Percentiles rank a stretch among this genome's conserved stretches.
phyloP scores from a whole-genome alignment of 2,888 invertebrate genomes.

The Ochropacha duplaris region DNA sequence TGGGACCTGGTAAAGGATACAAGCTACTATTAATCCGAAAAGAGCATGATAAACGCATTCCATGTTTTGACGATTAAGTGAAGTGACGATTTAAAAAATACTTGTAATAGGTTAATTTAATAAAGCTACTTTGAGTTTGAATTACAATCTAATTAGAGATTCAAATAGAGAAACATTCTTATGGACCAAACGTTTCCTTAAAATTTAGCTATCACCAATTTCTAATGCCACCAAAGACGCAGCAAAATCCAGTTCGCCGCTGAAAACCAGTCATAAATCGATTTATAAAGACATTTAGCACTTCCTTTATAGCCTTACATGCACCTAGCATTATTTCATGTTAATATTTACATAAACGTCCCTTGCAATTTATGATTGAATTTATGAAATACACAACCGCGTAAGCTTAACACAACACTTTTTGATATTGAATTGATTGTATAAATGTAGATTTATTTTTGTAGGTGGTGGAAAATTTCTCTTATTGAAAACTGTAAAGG shows the following conservation, averaged over 20 bases:
- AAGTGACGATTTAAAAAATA: no score
- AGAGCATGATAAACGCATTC: no score
- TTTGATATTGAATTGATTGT: neutral
- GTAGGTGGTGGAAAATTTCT: neutral
- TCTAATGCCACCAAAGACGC: conserved; percentile 1
- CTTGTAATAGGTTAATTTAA: no score
- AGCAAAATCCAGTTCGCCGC: conserved; percentile 1
- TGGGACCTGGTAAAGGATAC: no score
- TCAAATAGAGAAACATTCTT: no score
- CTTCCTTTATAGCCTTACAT: conserved; percentile 24
- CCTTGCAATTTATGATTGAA: conserved; percentile 29
- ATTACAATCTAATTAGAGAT: no score
- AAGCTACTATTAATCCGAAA: no score
- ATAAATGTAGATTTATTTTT: neutral
- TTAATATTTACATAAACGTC: conserved; percentile 35
- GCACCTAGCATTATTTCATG: conserved; percentile 24
- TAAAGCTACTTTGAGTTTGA: no score
- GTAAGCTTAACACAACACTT: conserved; percentile 4
- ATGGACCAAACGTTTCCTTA: no score
- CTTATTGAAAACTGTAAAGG: neutral
- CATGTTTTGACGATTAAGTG: no score
- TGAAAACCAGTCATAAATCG: conserved; percentile 7
- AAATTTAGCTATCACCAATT: neutral
- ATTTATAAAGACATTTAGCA: conserved; percentile 36
- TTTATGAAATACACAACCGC: conserved; percentile 20